Evolutionary conservation across 2,888 invertebrate species (phyloP).

Genomic region (Prosopocoilus inquinatus): DNA sequence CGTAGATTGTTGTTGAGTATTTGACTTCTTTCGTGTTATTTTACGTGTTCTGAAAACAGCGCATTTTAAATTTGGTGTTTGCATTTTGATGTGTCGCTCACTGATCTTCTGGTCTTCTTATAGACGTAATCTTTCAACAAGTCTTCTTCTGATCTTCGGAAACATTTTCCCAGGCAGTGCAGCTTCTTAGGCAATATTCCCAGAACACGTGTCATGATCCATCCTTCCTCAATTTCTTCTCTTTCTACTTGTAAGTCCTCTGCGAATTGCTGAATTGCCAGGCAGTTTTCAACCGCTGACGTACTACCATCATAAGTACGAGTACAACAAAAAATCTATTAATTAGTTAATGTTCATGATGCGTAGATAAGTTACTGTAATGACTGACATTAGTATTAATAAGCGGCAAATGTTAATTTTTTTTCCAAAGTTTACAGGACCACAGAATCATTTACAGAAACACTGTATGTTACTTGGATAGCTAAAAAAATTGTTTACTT

Average conservation of each 20-base stretch:
- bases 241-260: slow-evolving; percentile 13
- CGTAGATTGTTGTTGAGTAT: no score
- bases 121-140: slow-evolving; percentile 15
- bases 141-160: slow-evolving; percentile 4
- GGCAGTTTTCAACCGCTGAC: slow-evolving; percentile 21
- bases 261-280: slow-evolving; percentile 10
- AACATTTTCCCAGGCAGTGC: slow-evolving; percentile 13
- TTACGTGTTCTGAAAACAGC: slow-evolving; percentile 2
- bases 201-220: slow-evolving; percentile 19
- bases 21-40: not conserved
- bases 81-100: no score
- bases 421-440: no score
- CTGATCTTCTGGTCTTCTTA: slow-evolving; percentile 11
- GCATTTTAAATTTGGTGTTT: not conserved
- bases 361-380: no score
- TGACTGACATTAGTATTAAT: no score
- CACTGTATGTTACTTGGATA: no score
- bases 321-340: no score
- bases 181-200: slow-evolving; percentile 16
- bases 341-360: no score
- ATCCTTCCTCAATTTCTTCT: slow-evolving; percentile 17
- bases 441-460: no score
- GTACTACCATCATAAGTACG: slow-evolving; percentile 22
- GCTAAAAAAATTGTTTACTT: no score
- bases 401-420: no score